These are phyloP conservation scores for Rallus limicola DNA, from an alignment of 2,113 vertebrate genomes.

Conservation along the genomic window DNA sequence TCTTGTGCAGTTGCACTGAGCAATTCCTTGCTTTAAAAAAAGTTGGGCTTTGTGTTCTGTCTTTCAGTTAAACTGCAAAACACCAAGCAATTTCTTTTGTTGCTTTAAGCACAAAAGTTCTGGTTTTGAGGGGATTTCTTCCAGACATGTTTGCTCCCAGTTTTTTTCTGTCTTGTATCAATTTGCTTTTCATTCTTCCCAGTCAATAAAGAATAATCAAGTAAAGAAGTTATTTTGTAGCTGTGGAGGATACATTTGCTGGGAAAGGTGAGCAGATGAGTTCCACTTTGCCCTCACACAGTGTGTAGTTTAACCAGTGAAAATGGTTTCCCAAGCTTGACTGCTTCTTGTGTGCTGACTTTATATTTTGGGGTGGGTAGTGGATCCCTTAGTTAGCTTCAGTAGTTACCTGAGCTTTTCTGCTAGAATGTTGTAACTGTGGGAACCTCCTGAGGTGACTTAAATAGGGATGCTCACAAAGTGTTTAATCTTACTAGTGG, in stretches of 20 bases:
- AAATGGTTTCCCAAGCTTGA: slow-evolving; percentile 39
- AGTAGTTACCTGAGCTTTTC: slow-evolving; percentile 62
- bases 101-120: not conserved
- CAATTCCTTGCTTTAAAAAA: not conserved
- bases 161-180: slow-evolving; percentile 14
- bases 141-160: slow-evolving; percentile 17
- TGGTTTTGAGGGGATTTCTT: not conserved
- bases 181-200: slow-evolving; percentile 22
- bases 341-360: slow-evolving; percentile 48
- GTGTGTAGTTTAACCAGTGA: slow-evolving; percentile 40
- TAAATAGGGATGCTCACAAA: slow-evolving; percentile 34
- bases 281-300: slow-evolving; percentile 49
- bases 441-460: slow-evolving; percentile 22
- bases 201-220: not conserved
- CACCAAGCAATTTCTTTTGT: not conserved
- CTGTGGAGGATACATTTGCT: slow-evolving; percentile 3
- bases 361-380: slow-evolving; percentile 32
- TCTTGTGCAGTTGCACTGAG: not conserved
- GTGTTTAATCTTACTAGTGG: slow-evolving; percentile 11
- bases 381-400: slow-evolving; percentile 50
- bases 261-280: slow-evolving; percentile 46
- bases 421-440: slow-evolving; percentile 40
- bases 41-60: not conserved
- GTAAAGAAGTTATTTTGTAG: slow-evolving; percentile 1
- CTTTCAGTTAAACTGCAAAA: slow-evolving; percentile 22